These are phyloP conservation scores for Jaculus jaculus DNA, from an alignment of 2,113 vertebrate species.

Conservation along the genomic window DNA sequence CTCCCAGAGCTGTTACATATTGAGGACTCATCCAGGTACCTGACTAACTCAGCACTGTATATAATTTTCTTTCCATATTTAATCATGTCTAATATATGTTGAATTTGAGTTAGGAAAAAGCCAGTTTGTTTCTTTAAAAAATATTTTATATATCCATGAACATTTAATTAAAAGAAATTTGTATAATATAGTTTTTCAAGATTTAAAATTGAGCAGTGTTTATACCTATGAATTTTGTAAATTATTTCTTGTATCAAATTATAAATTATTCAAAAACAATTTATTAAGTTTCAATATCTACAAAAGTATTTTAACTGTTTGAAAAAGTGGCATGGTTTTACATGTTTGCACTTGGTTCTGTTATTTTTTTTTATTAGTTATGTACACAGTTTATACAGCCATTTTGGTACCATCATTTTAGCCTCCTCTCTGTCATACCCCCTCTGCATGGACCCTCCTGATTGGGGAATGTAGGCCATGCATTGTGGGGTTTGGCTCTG, in stretches of 20 bases:
- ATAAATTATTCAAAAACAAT: background rate
- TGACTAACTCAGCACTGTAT: background rate
- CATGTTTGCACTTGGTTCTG: background rate
- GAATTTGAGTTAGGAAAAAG: background rate
- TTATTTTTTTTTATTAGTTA: background rate
- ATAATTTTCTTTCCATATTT: background rate
- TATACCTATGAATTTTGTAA: background rate
- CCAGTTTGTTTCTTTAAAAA: background rate
- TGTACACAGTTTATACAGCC: no score
- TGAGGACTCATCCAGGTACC: background rate
- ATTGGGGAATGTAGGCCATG: no score
- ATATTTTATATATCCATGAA: background rate
- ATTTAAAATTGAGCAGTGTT: background rate
- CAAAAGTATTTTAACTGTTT: constrained; percentile 14
- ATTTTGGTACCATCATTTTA: no score
- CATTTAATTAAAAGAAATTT: constrained; percentile 33
- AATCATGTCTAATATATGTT: background rate
- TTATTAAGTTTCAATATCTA: constrained; percentile 3
- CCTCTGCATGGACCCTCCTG: no score
- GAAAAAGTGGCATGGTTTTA: background rate
- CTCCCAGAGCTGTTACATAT: background rate
- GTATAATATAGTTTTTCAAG: background rate
- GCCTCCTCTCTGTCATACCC: no score
- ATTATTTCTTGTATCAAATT: constrained; percentile 8
- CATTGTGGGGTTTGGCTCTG: no score